Conservation (phyloP, 2,888 invertebrate genomes). For the Drosophila rellima region DNA sequence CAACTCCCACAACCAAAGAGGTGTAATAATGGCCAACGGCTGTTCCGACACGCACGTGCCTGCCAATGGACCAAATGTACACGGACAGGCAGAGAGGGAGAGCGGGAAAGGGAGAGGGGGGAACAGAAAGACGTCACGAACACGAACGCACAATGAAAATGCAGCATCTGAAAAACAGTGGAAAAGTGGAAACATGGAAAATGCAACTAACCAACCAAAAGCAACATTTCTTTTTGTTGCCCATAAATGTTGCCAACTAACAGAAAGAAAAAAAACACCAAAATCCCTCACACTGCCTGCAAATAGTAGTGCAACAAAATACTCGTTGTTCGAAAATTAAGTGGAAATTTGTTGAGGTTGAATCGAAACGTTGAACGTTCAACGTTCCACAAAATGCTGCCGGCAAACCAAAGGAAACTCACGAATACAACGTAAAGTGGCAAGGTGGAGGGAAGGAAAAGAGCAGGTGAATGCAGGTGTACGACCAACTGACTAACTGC, state of each 20-base stretch:
- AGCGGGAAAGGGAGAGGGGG: not conserved
- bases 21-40: constrained; percentile 79
- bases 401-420: constrained; percentile 13
- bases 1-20: constrained; percentile 41
- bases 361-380: constrained; percentile 42
- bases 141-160: constrained; percentile 63
- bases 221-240: constrained; percentile 45
- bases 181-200: constrained; percentile 32
- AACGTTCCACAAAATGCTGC: constrained; percentile 46
- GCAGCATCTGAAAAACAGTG: constrained; percentile 37
- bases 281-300: constrained; percentile 13
- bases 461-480: not conserved
- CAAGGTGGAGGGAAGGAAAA: not conserved
- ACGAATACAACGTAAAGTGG: not conserved
- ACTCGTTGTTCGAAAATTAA: constrained; percentile 67
- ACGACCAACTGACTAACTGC: not conserved
- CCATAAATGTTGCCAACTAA: constrained; percentile 71
- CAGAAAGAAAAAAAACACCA: constrained; percentile 13
- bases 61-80: constrained; percentile 49
- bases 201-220: constrained; percentile 56
- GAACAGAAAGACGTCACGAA: constrained; percentile 11
- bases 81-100: constrained; percentile 15
- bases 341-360: constrained; percentile 74
- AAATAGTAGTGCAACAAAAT: constrained; percentile 41
- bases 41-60: constrained; percentile 74